These are phyloP conservation scores for Leptinotarsa peninsularis DNA, from an alignment of 2,888 invertebrate genomes.

Conservation along the genomic window DNA sequence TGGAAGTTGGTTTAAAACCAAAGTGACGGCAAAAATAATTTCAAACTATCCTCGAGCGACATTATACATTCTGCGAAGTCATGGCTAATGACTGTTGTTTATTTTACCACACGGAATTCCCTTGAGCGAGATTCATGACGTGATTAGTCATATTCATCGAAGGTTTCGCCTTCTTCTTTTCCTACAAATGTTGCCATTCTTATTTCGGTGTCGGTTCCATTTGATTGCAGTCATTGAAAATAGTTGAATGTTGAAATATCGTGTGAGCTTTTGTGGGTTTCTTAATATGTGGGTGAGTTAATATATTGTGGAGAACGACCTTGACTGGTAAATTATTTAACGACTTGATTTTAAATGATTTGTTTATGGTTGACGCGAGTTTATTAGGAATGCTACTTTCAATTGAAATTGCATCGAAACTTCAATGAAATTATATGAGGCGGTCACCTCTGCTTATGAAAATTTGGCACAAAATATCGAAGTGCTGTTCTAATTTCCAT, in stretches of 20 bases:
- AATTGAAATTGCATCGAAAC: background rate
- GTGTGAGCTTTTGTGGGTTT: background rate
- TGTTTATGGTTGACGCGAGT: background rate
- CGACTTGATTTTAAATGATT: background rate
- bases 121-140: conserved; percentile 17
- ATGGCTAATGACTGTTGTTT: conserved; percentile 13
- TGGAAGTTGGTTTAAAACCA: too few species aligned
- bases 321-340: background rate
- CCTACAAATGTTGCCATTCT: background rate
- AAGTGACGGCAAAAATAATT: too few species aligned
- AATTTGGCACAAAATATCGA: too few species aligned
- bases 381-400: background rate
- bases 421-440: too few species aligned
- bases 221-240: background rate
- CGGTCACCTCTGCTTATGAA: too few species aligned
- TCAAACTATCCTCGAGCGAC: background rate
- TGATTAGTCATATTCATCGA: conserved; percentile 20
- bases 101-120: conserved; percentile 18
- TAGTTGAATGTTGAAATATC: too few species aligned
- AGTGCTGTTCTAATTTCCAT: too few species aligned
- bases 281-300: conserved; percentile 2
- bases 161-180: conserved; percentile 9
- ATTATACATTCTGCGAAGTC: conserved; percentile 8
- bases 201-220: background rate
- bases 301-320: background rate